A percentile compares a stretch with the other conserved stretches of the same genome.
phyloP scores from a whole-genome alignment of 1,140 invertebrate genomes.

The Lepidurus packardi region DNA sequence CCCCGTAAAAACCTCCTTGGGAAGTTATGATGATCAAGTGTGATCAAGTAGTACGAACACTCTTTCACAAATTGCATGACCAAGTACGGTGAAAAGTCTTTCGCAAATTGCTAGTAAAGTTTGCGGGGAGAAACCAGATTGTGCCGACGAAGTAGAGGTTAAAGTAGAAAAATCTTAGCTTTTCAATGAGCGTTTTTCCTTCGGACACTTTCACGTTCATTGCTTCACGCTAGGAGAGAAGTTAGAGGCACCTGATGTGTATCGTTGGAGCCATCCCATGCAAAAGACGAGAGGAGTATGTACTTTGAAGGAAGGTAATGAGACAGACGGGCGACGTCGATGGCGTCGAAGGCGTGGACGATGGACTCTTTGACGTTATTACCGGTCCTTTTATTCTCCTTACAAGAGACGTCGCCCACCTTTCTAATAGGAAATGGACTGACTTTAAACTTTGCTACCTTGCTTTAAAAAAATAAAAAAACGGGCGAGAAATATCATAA shows the following conservation, averaged over 20 bases:
- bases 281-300: background rate
- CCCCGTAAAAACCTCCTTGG: no score
- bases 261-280: background rate
- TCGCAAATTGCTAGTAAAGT: no score
- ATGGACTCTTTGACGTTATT: constrained; percentile 18
- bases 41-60: no score
- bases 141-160: no score
- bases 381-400: background rate
- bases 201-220: background rate
- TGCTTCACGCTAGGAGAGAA: background rate
- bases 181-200: background rate
- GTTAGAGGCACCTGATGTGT: background rate
- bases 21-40: no score
- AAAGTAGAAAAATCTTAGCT: no score
- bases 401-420: background rate
- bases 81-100: no score
- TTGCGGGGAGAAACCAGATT: no score
- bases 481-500: background rate
- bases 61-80: no score
- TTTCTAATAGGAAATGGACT: background rate
- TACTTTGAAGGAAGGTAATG: constrained; percentile 2
- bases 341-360: constrained; percentile 13
- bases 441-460: background rate
- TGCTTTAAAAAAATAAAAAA: background rate
- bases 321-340: background rate